Evolutionary conservation across 2,888 invertebrate genomes (phyloP).

Genomic region (Sminthurinus aureus): DNA sequence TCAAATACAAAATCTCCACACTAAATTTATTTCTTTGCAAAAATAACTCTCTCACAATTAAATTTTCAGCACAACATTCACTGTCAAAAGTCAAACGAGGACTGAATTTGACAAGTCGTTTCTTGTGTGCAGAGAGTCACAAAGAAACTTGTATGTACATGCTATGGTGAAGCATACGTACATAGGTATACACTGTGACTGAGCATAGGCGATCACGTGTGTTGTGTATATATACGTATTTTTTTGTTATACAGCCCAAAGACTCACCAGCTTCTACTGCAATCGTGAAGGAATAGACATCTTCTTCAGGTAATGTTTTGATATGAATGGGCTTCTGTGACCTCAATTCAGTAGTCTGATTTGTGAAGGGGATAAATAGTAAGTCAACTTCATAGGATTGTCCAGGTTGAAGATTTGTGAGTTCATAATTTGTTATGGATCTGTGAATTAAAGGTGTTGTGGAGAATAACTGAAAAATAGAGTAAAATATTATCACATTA

Average conservation of each 20-base stretch:
- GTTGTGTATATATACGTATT: conserved; percentile 91
- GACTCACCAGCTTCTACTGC: conserved; percentile 80
- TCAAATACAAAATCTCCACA: no score
- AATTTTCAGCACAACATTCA: no score
- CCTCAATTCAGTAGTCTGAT: conserved; percentile 79
- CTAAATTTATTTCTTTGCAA: no score
- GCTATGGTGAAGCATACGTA: no score
- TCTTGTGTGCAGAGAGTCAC: no score
- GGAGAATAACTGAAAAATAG: conserved; percentile 71
- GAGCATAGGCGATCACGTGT: no score
- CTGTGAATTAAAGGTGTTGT: conserved; percentile 85
- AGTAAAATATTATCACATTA: not conserved
- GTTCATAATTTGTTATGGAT: conserved; percentile 78
- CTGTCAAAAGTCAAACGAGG: no score
- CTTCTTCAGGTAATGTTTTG: conserved; percentile 75
- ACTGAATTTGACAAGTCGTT: no score
- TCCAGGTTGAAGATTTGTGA: conserved; percentile 80
- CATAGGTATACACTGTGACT: no score
- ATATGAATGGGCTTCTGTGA: conserved; percentile 75
- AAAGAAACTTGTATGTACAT: no score
- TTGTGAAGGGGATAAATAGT: conserved; percentile 79
- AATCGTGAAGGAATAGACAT: conserved; percentile 85
- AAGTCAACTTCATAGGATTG: conserved; percentile 84
- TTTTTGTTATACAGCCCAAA: conserved; percentile 85
- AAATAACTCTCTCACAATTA: no score